A percentile compares a stretch with the other conserved stretches of the same genome.
Evolutionary conservation across 2,888 invertebrate genomes (phyloP).

Genomic region (Leucophenga maculata): DNA sequence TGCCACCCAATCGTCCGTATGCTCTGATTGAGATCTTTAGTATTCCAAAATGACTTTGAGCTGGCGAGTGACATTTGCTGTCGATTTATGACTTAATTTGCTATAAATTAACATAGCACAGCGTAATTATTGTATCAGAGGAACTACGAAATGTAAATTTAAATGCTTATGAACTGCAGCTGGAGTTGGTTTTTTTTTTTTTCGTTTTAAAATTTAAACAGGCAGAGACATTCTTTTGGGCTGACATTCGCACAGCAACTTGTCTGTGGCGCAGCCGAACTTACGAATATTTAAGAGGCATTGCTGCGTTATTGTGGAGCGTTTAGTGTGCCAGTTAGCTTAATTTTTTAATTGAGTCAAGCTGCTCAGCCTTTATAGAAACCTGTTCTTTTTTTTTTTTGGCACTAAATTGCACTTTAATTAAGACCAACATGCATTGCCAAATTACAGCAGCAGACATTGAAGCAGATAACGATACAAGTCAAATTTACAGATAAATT

Average conservation of each 20-base stretch:
- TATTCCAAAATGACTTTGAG: neutral
- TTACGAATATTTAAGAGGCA: too few relatives aligned
- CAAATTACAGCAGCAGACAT: neutral
- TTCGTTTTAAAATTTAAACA: too few relatives aligned
- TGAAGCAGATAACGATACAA: neutral
- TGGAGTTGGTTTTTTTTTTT: too few relatives aligned
- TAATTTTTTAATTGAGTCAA: too few relatives aligned
- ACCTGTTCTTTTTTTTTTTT: neutral
- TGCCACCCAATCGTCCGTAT: neutral
- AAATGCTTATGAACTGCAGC: too few relatives aligned
- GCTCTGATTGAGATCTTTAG: neutral
- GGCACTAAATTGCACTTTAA: constrained; percentile 13
- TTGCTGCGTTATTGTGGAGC: too few relatives aligned
- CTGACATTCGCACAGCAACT: too few relatives aligned
- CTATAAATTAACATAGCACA: neutral
- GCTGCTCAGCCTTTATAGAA: neutral
- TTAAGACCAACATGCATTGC: constrained; percentile 11
- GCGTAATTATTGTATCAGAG: too few relatives aligned
- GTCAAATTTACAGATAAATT: neutral
- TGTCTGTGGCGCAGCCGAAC: too few relatives aligned
- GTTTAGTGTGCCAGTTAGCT: too few relatives aligned
- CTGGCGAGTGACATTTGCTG: constrained; percentile 2
- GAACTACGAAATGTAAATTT: too few relatives aligned
- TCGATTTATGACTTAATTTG: constrained; percentile 16
- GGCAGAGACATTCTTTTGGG: too few relatives aligned